Percentiles rank a stretch among this genome's conserved stretches.
phyloP scores from a whole-genome alignment of 2,888 invertebrate genomes.

The Salticus scenicus region DNA sequence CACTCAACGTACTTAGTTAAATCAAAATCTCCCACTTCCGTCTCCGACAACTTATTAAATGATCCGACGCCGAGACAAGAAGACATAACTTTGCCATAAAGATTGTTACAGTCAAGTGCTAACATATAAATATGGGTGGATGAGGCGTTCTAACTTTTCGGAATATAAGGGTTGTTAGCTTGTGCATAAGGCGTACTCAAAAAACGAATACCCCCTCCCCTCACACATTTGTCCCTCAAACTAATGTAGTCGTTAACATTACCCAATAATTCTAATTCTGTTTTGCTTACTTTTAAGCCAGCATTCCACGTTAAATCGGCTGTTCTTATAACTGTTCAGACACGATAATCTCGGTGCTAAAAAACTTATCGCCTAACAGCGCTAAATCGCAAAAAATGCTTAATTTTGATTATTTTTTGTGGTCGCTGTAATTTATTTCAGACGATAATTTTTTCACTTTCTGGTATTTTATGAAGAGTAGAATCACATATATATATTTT shows the following conservation, averaged over 20 bases:
- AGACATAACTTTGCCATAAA: background rate
- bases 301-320: slow-evolving; percentile 73
- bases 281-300: slow-evolving; percentile 72
- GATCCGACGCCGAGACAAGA: background rate
- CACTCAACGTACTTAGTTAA: background rate
- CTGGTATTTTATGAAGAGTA: no score
- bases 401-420: no score
- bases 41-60: background rate
- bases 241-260: slow-evolving; percentile 72
- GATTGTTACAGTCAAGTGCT: background rate
- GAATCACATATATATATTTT: no score
- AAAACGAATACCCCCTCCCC: slow-evolving; percentile 33
- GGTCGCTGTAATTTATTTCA: no score
- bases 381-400: no score
- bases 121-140: background rate
- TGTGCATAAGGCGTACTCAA: slow-evolving; percentile 12
- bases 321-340: background rate
- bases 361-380: no score
- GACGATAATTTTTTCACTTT: no score
- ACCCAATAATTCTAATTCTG: slow-evolving; percentile 72
- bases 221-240: slow-evolving; percentile 72
- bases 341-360: no score
- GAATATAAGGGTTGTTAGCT: slow-evolving; percentile 34
- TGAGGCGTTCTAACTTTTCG: background rate
- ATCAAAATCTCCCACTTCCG: background rate